phyloP scores from a whole-genome alignment of 1,140 invertebrate species.

The Brachionus angularis region DNA sequence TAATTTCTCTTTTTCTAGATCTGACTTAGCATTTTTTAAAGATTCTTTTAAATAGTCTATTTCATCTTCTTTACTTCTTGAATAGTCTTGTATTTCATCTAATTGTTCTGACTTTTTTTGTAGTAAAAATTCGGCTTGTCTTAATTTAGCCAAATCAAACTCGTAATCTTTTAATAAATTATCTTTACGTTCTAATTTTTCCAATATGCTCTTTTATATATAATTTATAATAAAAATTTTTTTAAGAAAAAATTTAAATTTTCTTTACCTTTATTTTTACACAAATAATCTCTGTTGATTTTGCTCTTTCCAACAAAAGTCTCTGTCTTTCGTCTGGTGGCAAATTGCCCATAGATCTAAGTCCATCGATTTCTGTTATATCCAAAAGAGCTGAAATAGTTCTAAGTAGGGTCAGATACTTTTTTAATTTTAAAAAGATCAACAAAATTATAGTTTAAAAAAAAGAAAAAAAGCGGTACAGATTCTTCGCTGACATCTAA shows the following conservation, averaged over 20 bases:
- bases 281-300: slow-evolving; percentile 37
- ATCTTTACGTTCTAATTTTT: slow-evolving; percentile 54
- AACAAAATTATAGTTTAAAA: background rate
- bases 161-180: slow-evolving; percentile 56
- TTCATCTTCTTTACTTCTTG: slow-evolving; percentile 52
- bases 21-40: slow-evolving; percentile 50
- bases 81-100: slow-evolving; percentile 46
- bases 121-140: slow-evolving; percentile 46
- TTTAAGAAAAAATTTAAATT: background rate
- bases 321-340: slow-evolving; percentile 9
- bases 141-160: slow-evolving; percentile 53
- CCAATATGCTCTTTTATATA: slow-evolving; percentile 47
- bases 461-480: slow-evolving; percentile 47
- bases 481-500: slow-evolving; percentile 55
- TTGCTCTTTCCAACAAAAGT: slow-evolving; percentile 2
- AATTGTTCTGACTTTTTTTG: slow-evolving; percentile 22
- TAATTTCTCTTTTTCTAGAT: slow-evolving; percentile 55
- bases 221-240: background rate
- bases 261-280: slow-evolving; percentile 10
- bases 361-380: slow-evolving; percentile 8
- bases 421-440: too few species aligned
- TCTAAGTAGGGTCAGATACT: slow-evolving; percentile 6
- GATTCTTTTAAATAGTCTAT: slow-evolving; percentile 54
- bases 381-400: slow-evolving; percentile 3
- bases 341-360: slow-evolving; percentile 32